phyloP scores from a whole-genome alignment of 2,888 invertebrate genomes.

The Endotricha flammealis region DNA sequence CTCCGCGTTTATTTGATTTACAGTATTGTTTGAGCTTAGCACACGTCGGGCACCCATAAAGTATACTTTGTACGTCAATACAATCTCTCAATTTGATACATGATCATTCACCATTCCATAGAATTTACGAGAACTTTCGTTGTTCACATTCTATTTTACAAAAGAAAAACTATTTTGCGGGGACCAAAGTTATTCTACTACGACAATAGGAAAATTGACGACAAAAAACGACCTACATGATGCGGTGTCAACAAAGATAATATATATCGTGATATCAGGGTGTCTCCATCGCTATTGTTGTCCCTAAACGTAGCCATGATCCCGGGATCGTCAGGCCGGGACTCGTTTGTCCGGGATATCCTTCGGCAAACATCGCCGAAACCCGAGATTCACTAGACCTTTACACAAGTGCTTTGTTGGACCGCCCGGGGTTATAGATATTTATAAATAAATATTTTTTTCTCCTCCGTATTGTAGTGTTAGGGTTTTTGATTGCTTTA shows the following conservation, averaged over 20 bases:
- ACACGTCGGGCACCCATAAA: neutral
- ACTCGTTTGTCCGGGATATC: conserved; percentile 73
- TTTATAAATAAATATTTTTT: conserved; percentile 54
- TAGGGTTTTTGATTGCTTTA: conserved; percentile 30
- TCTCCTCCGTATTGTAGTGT: conserved; percentile 26
- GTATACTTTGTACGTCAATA: neutral
- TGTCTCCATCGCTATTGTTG: conserved; percentile 64
- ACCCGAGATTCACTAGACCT: conserved; percentile 71
- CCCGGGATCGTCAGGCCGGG: conserved; percentile 54
- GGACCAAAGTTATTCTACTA: conserved; percentile 48
- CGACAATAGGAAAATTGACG: conserved; percentile 61
- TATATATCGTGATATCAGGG: conserved; percentile 68
- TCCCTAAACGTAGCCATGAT: conserved; percentile 62
- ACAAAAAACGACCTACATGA: conserved; percentile 70
- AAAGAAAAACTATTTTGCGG: conserved; percentile 33
- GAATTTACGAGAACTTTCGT: neutral
- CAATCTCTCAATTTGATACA: neutral
- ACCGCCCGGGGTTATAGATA: conserved; percentile 51
- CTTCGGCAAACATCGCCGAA: conserved; percentile 70
- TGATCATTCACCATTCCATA: too few species aligned
- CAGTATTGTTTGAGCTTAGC: neutral
- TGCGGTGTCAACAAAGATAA: conserved; percentile 71
- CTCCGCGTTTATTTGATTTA: neutral
- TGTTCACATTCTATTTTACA: conserved; percentile 10
- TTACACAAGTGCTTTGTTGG: conserved; percentile 65